Evolutionary conservation across 2,888 invertebrate species (phyloP).

Genomic region (Cylindroiulus punctatus): DNA sequence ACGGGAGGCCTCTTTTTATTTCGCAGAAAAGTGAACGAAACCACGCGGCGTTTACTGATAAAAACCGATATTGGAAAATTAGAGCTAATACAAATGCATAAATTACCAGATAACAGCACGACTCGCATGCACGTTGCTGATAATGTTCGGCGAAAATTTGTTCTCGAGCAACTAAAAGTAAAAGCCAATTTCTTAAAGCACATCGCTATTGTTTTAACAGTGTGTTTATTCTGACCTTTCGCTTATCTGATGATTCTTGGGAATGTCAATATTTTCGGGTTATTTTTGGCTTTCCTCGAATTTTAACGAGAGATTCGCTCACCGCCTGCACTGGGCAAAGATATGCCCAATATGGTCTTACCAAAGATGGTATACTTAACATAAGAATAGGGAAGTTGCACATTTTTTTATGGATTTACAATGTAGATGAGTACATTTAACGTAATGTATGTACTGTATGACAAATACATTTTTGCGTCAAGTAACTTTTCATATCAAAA

Average conservation of each 20-base stretch:
- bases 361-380: too few species aligned
- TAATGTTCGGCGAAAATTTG: conserved; percentile 20
- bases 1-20: conserved; percentile 8
- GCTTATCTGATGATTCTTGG: conserved; percentile 23
- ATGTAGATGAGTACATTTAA: too few species aligned
- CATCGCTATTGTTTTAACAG: background rate
- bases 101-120: conserved; percentile 1
- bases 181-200: conserved; percentile 5
- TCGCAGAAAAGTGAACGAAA: background rate
- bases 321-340: too few species aligned
- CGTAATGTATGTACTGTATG: too few species aligned
- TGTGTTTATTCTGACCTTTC: conserved; percentile 40
- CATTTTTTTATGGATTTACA: too few species aligned
- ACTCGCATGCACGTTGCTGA: conserved; percentile 4
- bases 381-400: too few species aligned
- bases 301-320: background rate
- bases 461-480: too few species aligned
- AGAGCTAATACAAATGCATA: conserved; percentile 29
- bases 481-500: too few species aligned
- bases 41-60: conserved; percentile 40
- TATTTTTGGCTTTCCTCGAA: background rate
- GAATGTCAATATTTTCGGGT: background rate
- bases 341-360: too few species aligned
- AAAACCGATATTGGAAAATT: conserved; percentile 43
- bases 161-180: background rate